phyloP scores from a whole-genome alignment of 2,888 invertebrate genomes.

The Nycteola revayana region DNA sequence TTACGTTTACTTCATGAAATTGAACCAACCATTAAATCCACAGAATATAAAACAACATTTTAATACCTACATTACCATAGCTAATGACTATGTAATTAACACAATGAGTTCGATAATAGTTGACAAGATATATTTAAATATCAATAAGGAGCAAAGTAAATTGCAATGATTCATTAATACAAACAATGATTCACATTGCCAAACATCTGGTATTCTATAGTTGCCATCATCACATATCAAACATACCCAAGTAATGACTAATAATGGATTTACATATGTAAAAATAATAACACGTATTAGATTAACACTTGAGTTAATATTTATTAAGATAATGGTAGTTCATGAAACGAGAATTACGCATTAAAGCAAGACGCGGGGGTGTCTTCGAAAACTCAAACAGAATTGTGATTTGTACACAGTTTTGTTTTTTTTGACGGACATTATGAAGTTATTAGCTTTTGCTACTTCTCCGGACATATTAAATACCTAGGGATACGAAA shows the following conservation, averaged over 20 bases:
- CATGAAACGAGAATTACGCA: no score
- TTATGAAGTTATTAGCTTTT: no score
- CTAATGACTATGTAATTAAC: slow-evolving; percentile 38
- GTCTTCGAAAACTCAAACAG: no score
- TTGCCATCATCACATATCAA: slow-evolving; percentile 37
- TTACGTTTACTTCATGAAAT: no score
- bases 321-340: background rate
- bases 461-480: no score
- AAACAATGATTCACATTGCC: slow-evolving; percentile 51
- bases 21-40: slow-evolving; percentile 2
- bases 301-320: slow-evolving; percentile 41
- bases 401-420: no score
- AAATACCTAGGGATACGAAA: no score
- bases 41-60: no score
- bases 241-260: slow-evolving; percentile 46
- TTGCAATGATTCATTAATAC: slow-evolving; percentile 50
- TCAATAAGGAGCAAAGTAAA: slow-evolving; percentile 28
- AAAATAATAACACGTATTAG: no score
- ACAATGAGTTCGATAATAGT: slow-evolving; percentile 27
- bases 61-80: slow-evolving; percentile 32
- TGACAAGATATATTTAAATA: slow-evolving; percentile 30
- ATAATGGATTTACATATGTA: slow-evolving; percentile 24
- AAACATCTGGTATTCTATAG: slow-evolving; percentile 53
- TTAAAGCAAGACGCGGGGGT: no score
- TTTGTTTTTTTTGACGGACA: no score